Evolutionary conservation across 2,888 invertebrate species (phyloP), one percentile per base, ranked within the genome.

Genomic region (Aleiodes alternator): DNA sequence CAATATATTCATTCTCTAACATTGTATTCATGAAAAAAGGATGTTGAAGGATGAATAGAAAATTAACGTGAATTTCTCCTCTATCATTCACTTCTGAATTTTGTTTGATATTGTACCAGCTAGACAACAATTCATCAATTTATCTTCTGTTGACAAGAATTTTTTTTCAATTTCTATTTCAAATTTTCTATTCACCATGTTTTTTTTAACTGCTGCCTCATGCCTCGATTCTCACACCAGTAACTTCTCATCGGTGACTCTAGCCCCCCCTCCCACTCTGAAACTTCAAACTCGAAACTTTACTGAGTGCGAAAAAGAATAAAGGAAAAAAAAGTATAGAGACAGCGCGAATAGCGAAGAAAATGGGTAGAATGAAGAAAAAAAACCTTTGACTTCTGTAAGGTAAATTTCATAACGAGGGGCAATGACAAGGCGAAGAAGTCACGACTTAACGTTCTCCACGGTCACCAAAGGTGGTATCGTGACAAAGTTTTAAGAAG

Each of bases 391-490:
- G 64, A 64, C 64, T 64, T 64, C 48, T 23, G 43, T 43, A 43
- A 48, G 64, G 64, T 56, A 69, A 69, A 69, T 69, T 69, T 56
- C 55, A 56, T 69, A 69, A 69, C 69, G 43, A 69, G 69, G 31
- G 31, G 43, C 38, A 14, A 38, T 69, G 69, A 69, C 38, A 55
- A 56, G 56, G 69, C 16, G 38, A 56, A 69, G 56, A 69, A 69
- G 69, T 56, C 69, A 43, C 55, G 69, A 69, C 55, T 69, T 56
- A 69, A 69, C 69, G 56, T 56, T 48, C 34, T 34, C 31, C 7
- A n/a, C 57, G 8, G 23, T 50, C 68, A 68, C 51, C 43, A 68
- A 68, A 68, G 51, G 48, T 43, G 43, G 31, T 68, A 68, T 68
- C 68, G 51, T 14, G 8, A 68, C 68, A 68, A 68, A 68, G 7